phyloP scores from a whole-genome alignment of 1,140 invertebrate species.

The Heliothis subflexa region DNA sequence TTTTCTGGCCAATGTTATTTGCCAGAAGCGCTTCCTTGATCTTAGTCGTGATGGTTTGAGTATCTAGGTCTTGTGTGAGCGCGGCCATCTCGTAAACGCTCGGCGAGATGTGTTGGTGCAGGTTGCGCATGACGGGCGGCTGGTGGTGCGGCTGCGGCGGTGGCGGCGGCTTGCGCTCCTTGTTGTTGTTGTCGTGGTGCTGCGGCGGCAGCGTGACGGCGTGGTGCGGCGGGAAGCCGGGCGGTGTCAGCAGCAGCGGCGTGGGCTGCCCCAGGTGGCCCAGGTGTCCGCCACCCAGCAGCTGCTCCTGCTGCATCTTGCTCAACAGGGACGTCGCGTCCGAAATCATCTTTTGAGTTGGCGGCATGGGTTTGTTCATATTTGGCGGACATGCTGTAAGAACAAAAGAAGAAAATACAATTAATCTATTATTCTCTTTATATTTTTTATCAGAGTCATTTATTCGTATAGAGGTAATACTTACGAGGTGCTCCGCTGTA shows the following conservation, averaged over 20 bases:
- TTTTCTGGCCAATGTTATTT: slow-evolving; percentile 99
- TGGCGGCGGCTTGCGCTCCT: slow-evolving; percentile 86
- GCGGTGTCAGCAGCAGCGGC: slow-evolving; percentile 88
- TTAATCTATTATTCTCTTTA: slow-evolving; percentile 21
- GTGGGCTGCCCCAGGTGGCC: slow-evolving; percentile 87
- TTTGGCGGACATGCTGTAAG: slow-evolving; percentile 89
- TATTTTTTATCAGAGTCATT: neutral
- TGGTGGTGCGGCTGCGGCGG: slow-evolving; percentile 88
- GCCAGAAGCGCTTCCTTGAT: slow-evolving; percentile 98
- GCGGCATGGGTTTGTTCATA: slow-evolving; percentile 91
- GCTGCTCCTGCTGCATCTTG: slow-evolving; percentile 90
- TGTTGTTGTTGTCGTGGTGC: slow-evolving; percentile 86
- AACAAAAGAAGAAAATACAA: slow-evolving; percentile 48
- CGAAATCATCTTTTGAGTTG: slow-evolving; percentile 91
- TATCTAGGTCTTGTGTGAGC: slow-evolving; percentile 97
- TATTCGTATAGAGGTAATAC: slow-evolving; percentile 65
- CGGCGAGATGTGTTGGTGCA: slow-evolving; percentile 93
- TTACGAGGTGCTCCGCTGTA: slow-evolving; percentile 94
- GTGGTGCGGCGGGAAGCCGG: slow-evolving; percentile 89
- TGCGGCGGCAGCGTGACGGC: slow-evolving; percentile 87
- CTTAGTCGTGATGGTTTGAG: slow-evolving; percentile 97
- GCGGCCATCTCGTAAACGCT: slow-evolving; percentile 98
- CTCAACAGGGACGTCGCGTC: slow-evolving; percentile 90
- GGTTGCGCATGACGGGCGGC: slow-evolving; percentile 88
- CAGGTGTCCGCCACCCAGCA: slow-evolving; percentile 83